phyloP scores from a whole-genome alignment of 2,888 invertebrate genomes.

The Syrphus vitripennis region DNA sequence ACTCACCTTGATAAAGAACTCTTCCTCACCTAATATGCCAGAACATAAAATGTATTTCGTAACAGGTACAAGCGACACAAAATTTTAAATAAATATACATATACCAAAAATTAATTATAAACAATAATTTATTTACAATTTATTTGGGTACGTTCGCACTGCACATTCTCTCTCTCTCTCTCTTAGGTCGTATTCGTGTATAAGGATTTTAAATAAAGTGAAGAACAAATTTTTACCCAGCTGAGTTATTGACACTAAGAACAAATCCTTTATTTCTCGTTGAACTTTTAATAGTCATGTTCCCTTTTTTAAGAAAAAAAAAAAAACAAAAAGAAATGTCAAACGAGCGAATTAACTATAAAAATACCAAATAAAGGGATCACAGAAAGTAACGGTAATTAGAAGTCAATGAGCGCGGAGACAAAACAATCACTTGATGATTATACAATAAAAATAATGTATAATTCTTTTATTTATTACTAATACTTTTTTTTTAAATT shows the following conservation, averaged over 20 bases:
- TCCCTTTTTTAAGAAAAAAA: neutral
- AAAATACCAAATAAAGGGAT: neutral
- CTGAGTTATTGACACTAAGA: neutral
- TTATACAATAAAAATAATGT: constrained; percentile 24
- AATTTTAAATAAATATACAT: neutral
- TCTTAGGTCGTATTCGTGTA: neutral
- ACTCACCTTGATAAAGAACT: constrained; percentile 17
- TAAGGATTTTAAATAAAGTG: neutral
- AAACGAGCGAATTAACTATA: neutral
- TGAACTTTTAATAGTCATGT: neutral
- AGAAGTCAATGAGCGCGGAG: constrained; percentile 7
- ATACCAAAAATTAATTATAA: neutral
- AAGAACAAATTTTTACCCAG: neutral
- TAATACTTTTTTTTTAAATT: neutral
- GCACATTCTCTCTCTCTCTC: no score
- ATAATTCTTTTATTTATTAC: constrained; percentile 14
- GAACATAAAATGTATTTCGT: neutral
- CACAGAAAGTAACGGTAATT: neutral
- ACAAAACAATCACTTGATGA: constrained; percentile 26
- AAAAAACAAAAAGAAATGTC: neutral
- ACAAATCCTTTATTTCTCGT: constrained; percentile 2
- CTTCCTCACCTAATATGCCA: neutral
- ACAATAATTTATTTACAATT: neutral
- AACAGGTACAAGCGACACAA: constrained; percentile 8
- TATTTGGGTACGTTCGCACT: neutral